Conservation (phyloP, 1,140 invertebrate species). For the Euwallacea fornicatus region DNA sequence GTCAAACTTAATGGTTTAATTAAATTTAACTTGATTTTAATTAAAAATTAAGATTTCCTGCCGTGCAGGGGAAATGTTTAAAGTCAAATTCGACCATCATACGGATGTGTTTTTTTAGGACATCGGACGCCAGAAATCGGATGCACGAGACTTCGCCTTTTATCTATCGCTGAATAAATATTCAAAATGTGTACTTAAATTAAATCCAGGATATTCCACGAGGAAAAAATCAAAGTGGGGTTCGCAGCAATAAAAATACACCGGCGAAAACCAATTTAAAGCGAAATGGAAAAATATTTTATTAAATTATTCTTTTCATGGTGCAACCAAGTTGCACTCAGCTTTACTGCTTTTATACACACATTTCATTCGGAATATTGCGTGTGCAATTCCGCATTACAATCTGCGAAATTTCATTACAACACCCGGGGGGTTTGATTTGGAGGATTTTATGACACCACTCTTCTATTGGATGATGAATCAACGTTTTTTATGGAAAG, state of each 20-base stretch:
- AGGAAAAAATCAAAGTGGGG: background rate
- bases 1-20: too few relatives aligned
- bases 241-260: slow-evolving; percentile 4
- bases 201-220: background rate
- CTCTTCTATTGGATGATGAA: too few relatives aligned
- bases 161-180: background rate
- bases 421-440: background rate
- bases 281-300: slow-evolving; percentile 13
- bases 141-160: too few relatives aligned
- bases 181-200: background rate
- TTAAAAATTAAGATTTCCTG: background rate
- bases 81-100: background rate
- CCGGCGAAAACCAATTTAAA: slow-evolving; percentile 10
- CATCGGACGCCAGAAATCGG: too few relatives aligned
- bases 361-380: too few relatives aligned
- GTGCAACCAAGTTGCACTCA: background rate
- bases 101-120: too few relatives aligned
- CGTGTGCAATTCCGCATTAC: slow-evolving; percentile 48
- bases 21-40: too few relatives aligned
- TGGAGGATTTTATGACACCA: too few relatives aligned
- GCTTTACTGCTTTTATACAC: background rate
- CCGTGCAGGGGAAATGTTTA: background rate
- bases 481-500: too few relatives aligned
- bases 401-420: slow-evolving; percentile 57
- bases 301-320: slow-evolving; percentile 15